Base-by-base conservation (phyloP, 2,113 vertebrate genomes). In the Gulo gulo region DNA sequence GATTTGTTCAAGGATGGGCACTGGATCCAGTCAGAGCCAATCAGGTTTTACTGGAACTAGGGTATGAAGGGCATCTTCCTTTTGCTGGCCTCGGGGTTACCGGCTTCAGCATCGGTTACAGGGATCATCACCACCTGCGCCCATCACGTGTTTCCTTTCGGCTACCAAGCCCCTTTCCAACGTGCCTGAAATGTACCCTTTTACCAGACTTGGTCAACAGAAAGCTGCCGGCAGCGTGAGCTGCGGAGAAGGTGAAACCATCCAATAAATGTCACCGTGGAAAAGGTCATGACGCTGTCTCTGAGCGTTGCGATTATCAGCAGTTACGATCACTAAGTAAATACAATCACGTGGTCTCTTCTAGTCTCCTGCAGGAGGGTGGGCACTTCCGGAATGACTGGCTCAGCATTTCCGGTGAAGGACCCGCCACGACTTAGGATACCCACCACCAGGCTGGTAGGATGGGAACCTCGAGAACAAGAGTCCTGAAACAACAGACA, bases 381-480 rank as follows among this genome's bases (percentile, higher is more conserved):
- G 14, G 18, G 6, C 4, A 7, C 9, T 20, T 80, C 61, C 31
- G 47, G n/a, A 12, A 63, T 5, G 13, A 24, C 85, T 6, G n/a
- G 18, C 20, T 88, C 82, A 52, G 81, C 36, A 73, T 93, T 73
- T 65, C 39, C 36, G 31, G 34, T 9, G 29, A 21, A 73, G 6
- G 31, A 69, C 84, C 2, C 26, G 50, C n/a, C 42, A 36, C 18
- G 42, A 34, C 52, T 59, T 23, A 52, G 29, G 26, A 65, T 52
- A 45, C 36, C 8, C n/a, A 29, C 10, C 29, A 5, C 1, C 1
- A 23, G 61, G 47, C 55, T 74, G 55, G 45, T 11, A n/a, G 59
- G 67, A 7, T 21, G 9, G 59, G 14, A 7, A 24, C 23, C 11
- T 0, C n/a, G 21, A 63, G 2, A 24, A 2, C 5, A 1, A 1